Base-by-base conservation (phyloP, 2,113 vertebrate genomes). In the Tenrec ecaudatus region DNA sequence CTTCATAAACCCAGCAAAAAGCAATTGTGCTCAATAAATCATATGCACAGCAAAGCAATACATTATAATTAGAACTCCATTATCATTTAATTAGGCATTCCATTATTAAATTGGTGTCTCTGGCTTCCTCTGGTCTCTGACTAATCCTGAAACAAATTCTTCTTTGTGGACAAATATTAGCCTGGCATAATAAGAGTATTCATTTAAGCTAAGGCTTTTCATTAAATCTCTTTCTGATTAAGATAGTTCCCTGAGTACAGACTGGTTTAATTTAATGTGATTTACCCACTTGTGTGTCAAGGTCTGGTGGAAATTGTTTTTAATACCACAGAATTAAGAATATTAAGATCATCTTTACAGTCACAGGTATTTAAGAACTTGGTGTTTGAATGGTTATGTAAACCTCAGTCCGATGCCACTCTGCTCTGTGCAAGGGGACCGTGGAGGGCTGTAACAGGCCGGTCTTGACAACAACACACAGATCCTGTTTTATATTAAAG, bases 71-170 rank as follows among this genome's bases (percentile, higher is more conserved):
- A 98, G 94, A 91, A 95, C 97, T 97, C 97, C 92, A 98, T 98
- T 98, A 98, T 97, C 94, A 95, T 97, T 97, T 98, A 98, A 98
- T 98, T 98, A 98, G 97, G 94, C 95, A 94, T 98, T 98, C 95
- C 89, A 94, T 98, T 98, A 98, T 98, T 97, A 95, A 97, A 97
- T 97, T 98, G 97, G 96, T 97, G 95, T 97, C 93, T 97, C 96
- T 96, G 91, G 94, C 97, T 98, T 98, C 96, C 97, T 90, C 89
- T 97, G 94, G 95, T 97, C 92, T 97, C 96, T 96, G 94, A 95
- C 96, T 98, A 98, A 98, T 98, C 96, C 96, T 97, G 95, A 97
- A 97, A 97, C 95, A 98, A 97, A 98, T 98, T 98, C 92, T 90
- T 97, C 96, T 98, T 97, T 97, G 96, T 97, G 97, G 93, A 96